Evolutionary conservation across 2,113 vertebrate species (phyloP).

Genomic region (Perccottus glenii): DNA sequence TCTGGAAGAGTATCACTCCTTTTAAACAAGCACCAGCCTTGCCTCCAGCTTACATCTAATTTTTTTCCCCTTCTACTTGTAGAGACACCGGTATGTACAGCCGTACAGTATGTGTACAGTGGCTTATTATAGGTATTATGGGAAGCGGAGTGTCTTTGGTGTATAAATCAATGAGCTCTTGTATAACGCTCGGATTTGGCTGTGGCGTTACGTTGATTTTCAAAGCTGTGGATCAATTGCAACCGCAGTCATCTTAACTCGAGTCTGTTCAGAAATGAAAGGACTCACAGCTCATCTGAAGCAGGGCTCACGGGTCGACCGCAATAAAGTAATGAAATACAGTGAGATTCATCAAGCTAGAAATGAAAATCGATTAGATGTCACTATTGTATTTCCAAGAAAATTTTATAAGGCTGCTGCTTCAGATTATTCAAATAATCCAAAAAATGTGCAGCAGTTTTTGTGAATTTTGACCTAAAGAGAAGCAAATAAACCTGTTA

Average conservation of each 20-base stretch:
- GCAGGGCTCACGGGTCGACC: not conserved
- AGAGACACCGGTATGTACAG: constrained; percentile 7
- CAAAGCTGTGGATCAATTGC: constrained; percentile 25
- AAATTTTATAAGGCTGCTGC: too few species aligned
- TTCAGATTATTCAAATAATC: too few species aligned
- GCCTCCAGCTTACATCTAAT: constrained; percentile 37
- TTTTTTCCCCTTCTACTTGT: constrained; percentile 5
- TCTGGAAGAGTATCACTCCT: constrained; percentile 52
- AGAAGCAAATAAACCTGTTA: too few species aligned
- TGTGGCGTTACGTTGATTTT: constrained; percentile 5
- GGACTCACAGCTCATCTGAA: constrained; percentile 22
- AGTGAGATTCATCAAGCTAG: constrained; percentile 1
- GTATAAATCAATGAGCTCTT: constrained; percentile 34
- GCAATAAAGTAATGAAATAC: constrained; percentile 23
- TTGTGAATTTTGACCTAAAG: too few species aligned
- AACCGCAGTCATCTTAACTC: constrained; percentile 9
- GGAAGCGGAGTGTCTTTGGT: not conserved
- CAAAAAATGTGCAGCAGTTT: too few species aligned
- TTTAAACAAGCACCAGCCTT: constrained; percentile 37
- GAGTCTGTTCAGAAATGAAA: not conserved
- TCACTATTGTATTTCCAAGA: too few species aligned
- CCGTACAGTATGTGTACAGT: not conserved
- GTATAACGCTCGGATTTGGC: constrained; percentile 5
- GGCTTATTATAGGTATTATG: not conserved
- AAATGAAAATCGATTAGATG: constrained; percentile 30